Conservation (phyloP, 2,888 invertebrate species). For the Archaeoteleia sp. region DNA sequence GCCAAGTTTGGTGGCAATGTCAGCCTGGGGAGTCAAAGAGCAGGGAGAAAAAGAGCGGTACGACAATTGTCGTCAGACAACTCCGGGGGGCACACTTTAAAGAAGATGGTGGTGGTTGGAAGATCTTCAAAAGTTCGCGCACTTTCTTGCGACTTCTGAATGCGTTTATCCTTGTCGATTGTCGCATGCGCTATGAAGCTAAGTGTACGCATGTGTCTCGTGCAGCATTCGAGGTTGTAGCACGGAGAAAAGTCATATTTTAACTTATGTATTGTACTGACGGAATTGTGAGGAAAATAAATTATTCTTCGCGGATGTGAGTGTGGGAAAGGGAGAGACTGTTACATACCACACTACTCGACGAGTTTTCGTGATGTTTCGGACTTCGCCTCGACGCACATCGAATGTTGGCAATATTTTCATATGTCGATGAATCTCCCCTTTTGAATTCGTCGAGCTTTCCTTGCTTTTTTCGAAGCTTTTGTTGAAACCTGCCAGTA, state of each 20-base stretch:
- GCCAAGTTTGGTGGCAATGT: constrained; percentile 44
- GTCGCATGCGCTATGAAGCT: constrained; percentile 18
- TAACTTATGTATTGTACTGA: constrained; percentile 62
- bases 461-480: too few species aligned
- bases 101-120: constrained; percentile 44
- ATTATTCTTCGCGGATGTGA: constrained; percentile 55
- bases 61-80: constrained; percentile 48
- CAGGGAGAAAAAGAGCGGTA: constrained; percentile 36
- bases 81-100: constrained; percentile 48
- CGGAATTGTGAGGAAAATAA: constrained; percentile 65
- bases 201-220: constrained; percentile 23
- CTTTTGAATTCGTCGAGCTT: too few species aligned
- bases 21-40: constrained; percentile 37
- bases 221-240: constrained; percentile 22
- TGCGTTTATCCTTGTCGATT: constrained; percentile 41
- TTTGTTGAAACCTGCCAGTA: too few species aligned
- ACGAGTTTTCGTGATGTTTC: not conserved
- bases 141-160: constrained; percentile 49
- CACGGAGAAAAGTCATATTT: constrained; percentile 60
- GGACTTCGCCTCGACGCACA: not conserved
- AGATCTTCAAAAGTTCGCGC: constrained; percentile 48
- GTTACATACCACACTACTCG: too few species aligned
- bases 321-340: constrained; percentile 16
- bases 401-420: too few species aligned
- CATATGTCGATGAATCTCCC: too few species aligned